These are phyloP conservation scores for Neopelma chrysocephalum DNA, from an alignment of 2,797 vertebrate species.

Conservation along the genomic window DNA sequence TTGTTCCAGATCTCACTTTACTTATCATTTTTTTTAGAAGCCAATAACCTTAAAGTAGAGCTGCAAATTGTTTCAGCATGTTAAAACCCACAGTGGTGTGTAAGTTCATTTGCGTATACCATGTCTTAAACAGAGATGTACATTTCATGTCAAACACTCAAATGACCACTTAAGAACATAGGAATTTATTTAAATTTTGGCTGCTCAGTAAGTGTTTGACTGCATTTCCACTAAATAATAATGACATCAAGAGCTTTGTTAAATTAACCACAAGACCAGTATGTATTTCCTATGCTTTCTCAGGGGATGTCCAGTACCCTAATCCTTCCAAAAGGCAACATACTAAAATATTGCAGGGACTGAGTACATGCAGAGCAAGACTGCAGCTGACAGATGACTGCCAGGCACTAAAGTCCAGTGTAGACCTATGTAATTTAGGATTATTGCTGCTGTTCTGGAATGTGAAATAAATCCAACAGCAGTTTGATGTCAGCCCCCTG, in stretches of 20 bases:
- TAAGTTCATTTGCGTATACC: neutral
- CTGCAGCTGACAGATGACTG: neutral
- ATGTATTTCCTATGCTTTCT: slow-evolving; percentile 40
- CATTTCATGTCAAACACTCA: slow-evolving; percentile 25
- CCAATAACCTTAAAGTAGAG: slow-evolving; percentile 18
- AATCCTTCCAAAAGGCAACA: slow-evolving; percentile 25
- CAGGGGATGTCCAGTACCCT: neutral
- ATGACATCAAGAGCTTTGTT: slow-evolving; percentile 46
- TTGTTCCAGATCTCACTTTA: slow-evolving; percentile 39
- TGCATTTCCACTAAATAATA: slow-evolving; percentile 29
- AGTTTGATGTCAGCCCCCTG: neutral
- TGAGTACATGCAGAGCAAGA: neutral
- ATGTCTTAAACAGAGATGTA: slow-evolving; percentile 23
- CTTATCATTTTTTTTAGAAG: slow-evolving; percentile 32
- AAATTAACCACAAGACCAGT: slow-evolving; percentile 51
- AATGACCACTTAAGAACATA: slow-evolving; percentile 46
- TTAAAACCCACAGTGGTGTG: neutral
- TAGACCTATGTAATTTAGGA: neutral
- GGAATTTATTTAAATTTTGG: slow-evolving; percentile 45
- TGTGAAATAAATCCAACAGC: neutral
- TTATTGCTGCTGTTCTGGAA: neutral
- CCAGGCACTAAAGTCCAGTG: neutral
- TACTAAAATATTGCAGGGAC: neutral
- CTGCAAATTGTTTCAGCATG: slow-evolving; percentile 42
- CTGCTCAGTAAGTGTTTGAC: slow-evolving; percentile 15